phyloP scores from a whole-genome alignment of 2,888 invertebrate species.

The Unio pictorum region DNA sequence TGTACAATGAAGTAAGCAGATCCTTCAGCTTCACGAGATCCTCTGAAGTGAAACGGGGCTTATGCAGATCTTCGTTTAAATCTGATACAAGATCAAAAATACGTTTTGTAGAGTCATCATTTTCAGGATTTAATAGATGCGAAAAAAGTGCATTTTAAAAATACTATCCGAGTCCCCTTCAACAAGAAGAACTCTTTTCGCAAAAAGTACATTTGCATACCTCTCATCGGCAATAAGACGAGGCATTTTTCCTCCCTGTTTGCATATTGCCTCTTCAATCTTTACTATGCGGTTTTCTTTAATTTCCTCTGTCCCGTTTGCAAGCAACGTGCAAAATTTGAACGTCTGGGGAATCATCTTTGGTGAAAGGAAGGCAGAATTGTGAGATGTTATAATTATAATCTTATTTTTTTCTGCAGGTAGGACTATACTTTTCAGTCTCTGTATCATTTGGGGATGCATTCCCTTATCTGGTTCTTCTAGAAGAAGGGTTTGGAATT shows the following conservation, averaged over 20 bases:
- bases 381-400: constrained; percentile 3
- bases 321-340: not conserved
- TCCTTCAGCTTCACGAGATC: too few relatives aligned
- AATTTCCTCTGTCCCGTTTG: not conserved
- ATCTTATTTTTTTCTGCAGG: constrained; percentile 3
- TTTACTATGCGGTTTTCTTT: not conserved
- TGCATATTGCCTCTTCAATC: not conserved
- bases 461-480: constrained; percentile 16
- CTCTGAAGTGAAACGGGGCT: too few relatives aligned
- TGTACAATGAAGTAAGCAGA: too few relatives aligned
- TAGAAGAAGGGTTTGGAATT: constrained; percentile 9
- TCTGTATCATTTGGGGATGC: constrained; percentile 14
- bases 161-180: constrained; percentile 5
- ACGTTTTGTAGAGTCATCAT: too few relatives aligned
- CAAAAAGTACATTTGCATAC: constrained; percentile 5
- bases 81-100: too few relatives aligned
- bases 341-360: constrained; percentile 1
- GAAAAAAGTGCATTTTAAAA: not conserved
- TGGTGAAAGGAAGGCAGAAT: not conserved
- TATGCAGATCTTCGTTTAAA: too few relatives aligned
- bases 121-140: too few relatives aligned
- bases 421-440: constrained; percentile 6
- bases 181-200: constrained; percentile 5
- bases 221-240: constrained; percentile 1
- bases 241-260: not conserved